These are phyloP conservation scores for Syngnathus rostellatus DNA, from an alignment of 2,797 vertebrate genomes.

Conservation along the genomic window DNA sequence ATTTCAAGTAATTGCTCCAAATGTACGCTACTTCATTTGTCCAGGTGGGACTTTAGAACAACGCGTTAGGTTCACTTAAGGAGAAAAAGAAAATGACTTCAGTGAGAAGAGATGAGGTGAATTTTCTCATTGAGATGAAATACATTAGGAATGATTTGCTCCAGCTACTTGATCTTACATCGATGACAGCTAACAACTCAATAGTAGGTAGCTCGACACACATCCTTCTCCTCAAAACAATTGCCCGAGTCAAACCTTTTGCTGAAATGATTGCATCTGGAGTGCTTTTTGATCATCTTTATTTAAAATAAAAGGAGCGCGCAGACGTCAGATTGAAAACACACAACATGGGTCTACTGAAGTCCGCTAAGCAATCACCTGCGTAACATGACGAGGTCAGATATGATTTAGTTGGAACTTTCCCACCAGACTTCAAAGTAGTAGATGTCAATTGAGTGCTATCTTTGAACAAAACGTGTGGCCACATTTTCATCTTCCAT, in stretches of 20 bases:
- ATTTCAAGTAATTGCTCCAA: conserved; percentile 50
- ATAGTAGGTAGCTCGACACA: no score
- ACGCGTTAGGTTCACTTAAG: neutral
- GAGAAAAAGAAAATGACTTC: neutral
- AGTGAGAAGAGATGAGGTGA: neutral
- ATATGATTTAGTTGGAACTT: neutral
- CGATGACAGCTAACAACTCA: no score
- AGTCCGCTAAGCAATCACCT: no score
- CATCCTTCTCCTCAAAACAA: no score
- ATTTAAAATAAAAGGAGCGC: no score
- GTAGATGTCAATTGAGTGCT: neutral
- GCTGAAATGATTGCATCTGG: no score
- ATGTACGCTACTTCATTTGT: conserved; percentile 48
- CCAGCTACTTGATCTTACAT: neutral
- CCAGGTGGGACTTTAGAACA: conserved; percentile 28
- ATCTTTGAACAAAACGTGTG: neutral
- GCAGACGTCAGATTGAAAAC: no score
- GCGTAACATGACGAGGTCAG: neutral
- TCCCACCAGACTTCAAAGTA: neutral
- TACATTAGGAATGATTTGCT: neutral
- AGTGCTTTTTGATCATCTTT: no score
- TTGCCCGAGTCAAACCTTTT: no score
- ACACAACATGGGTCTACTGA: no score
- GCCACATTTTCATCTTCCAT: neutral
- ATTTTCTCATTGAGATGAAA: neutral